These are phyloP conservation scores for Antennarius striatus DNA, from an alignment of 2,113 vertebrate species.

Conservation along the genomic window DNA sequence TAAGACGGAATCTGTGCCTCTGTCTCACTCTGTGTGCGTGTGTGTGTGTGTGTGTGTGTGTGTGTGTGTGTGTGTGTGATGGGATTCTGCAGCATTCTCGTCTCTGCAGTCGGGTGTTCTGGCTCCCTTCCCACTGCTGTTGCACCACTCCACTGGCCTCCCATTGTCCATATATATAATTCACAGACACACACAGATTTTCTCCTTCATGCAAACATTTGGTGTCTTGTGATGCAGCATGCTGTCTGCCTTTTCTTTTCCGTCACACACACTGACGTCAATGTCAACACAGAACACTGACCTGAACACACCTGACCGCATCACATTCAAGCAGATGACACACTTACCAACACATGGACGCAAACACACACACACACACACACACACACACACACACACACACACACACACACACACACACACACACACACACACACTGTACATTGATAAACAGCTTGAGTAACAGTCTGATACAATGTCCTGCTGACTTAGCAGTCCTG, in stretches of 20 bases:
- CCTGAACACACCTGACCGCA: too few species aligned
- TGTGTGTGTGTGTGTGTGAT: constrained; percentile 31
- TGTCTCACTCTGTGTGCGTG: constrained; percentile 35
- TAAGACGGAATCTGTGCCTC: constrained; percentile 51
- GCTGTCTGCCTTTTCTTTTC: too few species aligned
- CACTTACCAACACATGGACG: constrained; percentile 5
- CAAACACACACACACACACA: constrained; percentile 14
- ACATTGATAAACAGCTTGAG: constrained; percentile 2
- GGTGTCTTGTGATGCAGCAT: too few species aligned
- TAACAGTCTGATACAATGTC: constrained; percentile 20
- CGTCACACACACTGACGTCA: not conserved
- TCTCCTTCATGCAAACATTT: too few species aligned
- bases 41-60: constrained; percentile 42
- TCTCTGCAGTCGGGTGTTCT: constrained; percentile 75
- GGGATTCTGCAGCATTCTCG: constrained; percentile 76
- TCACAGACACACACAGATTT: constrained; percentile 5
- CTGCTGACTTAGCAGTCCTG: constrained; percentile 66
- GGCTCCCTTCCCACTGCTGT: constrained; percentile 73
- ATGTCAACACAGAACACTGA: too few species aligned
- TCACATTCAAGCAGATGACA: too few species aligned
- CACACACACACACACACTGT: constrained; percentile 2
- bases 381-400: constrained; percentile 10
- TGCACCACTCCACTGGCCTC: constrained; percentile 66
- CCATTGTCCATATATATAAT: not conserved
- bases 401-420: constrained; percentile 26